A percentile compares a stretch with the other conserved stretches of the same genome.
phyloP scores from a whole-genome alignment of 2,113 vertebrate genomes.

The Siniperca chuatsi region DNA sequence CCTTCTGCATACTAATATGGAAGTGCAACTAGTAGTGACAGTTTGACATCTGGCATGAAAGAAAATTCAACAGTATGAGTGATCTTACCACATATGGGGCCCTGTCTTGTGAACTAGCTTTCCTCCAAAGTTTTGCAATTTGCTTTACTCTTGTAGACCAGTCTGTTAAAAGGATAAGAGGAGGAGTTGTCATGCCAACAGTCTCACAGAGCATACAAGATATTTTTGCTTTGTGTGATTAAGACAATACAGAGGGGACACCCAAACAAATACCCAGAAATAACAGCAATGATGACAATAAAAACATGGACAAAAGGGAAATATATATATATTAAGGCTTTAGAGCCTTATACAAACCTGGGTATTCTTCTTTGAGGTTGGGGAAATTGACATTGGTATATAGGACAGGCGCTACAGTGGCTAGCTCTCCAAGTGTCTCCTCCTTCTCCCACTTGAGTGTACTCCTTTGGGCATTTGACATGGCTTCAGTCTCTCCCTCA shows the following conservation, averaged over 20 bases:
- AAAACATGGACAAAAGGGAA: background rate
- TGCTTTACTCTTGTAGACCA: conserved; percentile 98
- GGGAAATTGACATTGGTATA: conserved; percentile 98
- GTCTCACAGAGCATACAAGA: conserved; percentile 10
- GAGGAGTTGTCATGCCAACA: conserved; percentile 47
- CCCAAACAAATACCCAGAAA: conserved; percentile 18
- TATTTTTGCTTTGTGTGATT: background rate
- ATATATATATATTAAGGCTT: background rate
- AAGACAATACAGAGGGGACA: conserved; percentile 4
- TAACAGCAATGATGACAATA: background rate
- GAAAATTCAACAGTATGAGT: conserved; percentile 30
- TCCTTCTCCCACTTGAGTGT: conserved; percentile 99
- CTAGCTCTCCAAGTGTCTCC: conserved; percentile 95
- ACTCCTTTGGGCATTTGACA: conserved; percentile 96
- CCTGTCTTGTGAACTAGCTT: conserved; percentile 98
- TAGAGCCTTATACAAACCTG: conserved; percentile 83
- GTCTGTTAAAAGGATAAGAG: conserved; percentile 84
- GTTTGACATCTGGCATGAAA: background rate
- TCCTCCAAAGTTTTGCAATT: conserved; percentile 98
- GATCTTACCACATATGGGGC: conserved; percentile 97
- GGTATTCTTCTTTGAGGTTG: conserved; percentile 95
- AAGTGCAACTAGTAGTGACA: conserved; percentile 21
- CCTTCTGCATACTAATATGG: conserved; percentile 41
- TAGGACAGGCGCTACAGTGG: conserved; percentile 96
- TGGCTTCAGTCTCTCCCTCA: conserved; percentile 92